A percentile compares a stretch with the other conserved stretches of the same genome.
Evolutionary conservation across 92 coral and sea anemone genomes (phyloP).

Genomic region (Phenganax stokvisi): DNA sequence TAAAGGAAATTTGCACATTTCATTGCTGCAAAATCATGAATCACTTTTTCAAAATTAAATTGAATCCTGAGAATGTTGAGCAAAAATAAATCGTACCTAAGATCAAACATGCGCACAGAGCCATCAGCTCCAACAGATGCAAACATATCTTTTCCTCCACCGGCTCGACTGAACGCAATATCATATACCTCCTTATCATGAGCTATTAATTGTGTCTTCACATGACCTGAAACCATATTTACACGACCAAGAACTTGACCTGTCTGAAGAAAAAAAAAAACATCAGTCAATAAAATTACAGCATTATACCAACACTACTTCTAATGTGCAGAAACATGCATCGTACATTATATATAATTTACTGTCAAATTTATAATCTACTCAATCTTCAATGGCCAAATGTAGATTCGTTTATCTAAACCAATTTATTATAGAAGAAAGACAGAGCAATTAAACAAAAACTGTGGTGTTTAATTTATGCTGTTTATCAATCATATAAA

Average conservation of each 20-base stretch:
- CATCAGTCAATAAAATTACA: not conserved
- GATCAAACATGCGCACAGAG: constrained; percentile 97
- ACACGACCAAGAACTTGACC: constrained; percentile 98
- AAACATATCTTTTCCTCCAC: constrained; percentile 97
- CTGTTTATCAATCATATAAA: too few species aligned
- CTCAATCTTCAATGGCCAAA: too few species aligned
- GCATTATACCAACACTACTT: not conserved
- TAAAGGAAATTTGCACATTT: too few species aligned
- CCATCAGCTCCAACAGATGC: constrained; percentile 99
- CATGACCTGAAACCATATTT: constrained; percentile 97
- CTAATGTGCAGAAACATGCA: not conserved
- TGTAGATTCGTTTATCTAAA: too few species aligned
- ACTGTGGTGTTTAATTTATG: too few species aligned
- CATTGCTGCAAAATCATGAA: too few species aligned
- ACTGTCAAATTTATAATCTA: too few species aligned
- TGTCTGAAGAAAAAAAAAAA: constrained; percentile 52
- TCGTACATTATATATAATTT: not conserved
- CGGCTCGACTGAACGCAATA: constrained; percentile 96
- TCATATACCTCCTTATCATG: constrained; percentile 99
- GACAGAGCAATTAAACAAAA: too few species aligned
- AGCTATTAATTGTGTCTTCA: constrained; percentile 94
- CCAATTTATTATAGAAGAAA: too few species aligned
- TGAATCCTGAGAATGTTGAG: not conserved
- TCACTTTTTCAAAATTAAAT: too few species aligned
- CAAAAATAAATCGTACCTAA: constrained; percentile 51